Conservation (phyloP, 2,113 vertebrate genomes). For the Cinclus cinclus region DNA sequence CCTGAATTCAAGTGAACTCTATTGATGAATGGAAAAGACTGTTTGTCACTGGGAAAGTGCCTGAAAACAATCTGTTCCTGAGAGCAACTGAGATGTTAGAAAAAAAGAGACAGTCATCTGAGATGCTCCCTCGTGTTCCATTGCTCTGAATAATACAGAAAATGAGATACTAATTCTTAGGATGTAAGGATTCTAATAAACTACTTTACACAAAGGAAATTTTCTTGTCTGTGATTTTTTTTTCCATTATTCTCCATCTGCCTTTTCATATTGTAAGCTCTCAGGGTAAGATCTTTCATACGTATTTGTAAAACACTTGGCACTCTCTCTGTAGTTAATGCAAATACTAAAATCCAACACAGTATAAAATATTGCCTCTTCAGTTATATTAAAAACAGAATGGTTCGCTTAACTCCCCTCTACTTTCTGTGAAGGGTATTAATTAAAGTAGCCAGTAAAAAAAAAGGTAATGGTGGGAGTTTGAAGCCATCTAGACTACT, state of each 20-base stretch:
- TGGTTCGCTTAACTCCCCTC: not conserved
- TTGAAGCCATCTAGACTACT: not conserved
- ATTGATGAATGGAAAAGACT: not conserved
- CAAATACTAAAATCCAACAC: constrained; percentile 15
- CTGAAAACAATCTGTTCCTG: not conserved
- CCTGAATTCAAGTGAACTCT: not conserved
- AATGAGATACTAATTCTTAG: not conserved
- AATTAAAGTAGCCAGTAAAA: not conserved
- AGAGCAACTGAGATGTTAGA: not conserved
- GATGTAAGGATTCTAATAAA: not conserved
- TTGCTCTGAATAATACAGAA: not conserved
- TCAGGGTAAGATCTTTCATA: not conserved
- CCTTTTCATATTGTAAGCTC: not conserved
- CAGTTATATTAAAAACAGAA: not conserved
- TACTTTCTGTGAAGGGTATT: not conserved
- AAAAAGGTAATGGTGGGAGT: not conserved
- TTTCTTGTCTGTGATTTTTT: not conserved
- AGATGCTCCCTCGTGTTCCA: not conserved
- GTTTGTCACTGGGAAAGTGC: not conserved
- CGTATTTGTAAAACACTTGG: not conserved
- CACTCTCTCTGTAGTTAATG: not conserved
- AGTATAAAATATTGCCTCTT: constrained; percentile 3
- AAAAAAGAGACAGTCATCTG: not conserved
- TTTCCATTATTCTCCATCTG: not conserved
- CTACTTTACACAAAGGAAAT: not conserved